Evolutionary conservation across 2,888 invertebrate species (phyloP).

Genomic region (Geotrupes spiniger): DNA sequence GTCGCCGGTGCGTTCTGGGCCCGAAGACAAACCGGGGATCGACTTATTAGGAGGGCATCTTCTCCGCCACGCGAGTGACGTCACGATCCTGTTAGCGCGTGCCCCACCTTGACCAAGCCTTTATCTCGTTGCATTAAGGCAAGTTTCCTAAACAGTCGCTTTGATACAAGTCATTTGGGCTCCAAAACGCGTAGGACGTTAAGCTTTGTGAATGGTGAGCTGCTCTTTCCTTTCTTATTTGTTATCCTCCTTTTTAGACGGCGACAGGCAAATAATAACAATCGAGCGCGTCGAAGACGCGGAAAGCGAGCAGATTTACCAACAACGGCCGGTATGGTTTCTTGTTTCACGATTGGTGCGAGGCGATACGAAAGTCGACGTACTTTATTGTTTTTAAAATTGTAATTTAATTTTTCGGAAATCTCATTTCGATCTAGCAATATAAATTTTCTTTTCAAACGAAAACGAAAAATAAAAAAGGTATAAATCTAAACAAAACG

Average conservation of each 20-base stretch:
- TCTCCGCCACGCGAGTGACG: conserved; percentile 36
- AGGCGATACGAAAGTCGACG: too few relatives aligned
- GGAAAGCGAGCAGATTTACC: conserved; percentile 4
- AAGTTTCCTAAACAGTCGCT: conserved; percentile 48
- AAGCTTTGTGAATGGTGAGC: conserved; percentile 39
- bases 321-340: too few relatives aligned
- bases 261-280: conserved; percentile 21
- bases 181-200: conserved; percentile 38
- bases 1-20: conserved; percentile 24
- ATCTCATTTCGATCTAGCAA: too few relatives aligned
- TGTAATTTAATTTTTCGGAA: too few relatives aligned
- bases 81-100: conserved; percentile 44
- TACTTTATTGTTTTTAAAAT: too few relatives aligned
- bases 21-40: conserved; percentile 28
- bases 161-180: conserved; percentile 39
- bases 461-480: too few relatives aligned
- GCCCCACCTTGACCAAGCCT: conserved; percentile 51
- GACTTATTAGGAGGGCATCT: conserved; percentile 37
- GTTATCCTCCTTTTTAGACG: conserved; percentile 22
- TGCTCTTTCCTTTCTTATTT: conserved; percentile 31
- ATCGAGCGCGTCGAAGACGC: conserved; percentile 18
- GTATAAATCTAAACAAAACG: too few relatives aligned
- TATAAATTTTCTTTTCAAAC: too few relatives aligned
- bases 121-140: conserved; percentile 41
- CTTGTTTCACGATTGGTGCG: too few relatives aligned